Evolutionary conservation across 1,140 invertebrate species (phyloP).

Genomic region (Calephelis virginiensis): DNA sequence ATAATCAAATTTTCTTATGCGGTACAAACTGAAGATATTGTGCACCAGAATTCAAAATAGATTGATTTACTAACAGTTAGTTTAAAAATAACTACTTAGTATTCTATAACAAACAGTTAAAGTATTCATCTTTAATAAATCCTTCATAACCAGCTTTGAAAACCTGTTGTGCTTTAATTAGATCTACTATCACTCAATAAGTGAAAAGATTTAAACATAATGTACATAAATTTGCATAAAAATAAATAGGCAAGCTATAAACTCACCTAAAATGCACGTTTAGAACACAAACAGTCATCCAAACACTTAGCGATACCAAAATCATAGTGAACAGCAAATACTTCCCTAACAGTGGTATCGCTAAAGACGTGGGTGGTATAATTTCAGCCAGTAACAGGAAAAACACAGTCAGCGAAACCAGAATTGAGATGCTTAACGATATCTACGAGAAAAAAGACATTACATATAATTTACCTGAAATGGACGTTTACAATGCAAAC

Average conservation of each 20-base stretch:
- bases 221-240: background rate
- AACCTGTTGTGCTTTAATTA: too few species aligned
- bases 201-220: background rate
- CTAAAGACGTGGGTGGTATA: constrained; percentile 97
- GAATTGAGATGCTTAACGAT: constrained; percentile 97
- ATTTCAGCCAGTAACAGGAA: constrained; percentile 98
- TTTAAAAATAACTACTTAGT: too few species aligned
- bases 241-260: constrained; percentile 24
- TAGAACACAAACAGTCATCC: constrained; percentile 97
- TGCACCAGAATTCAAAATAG: too few species aligned
- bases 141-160: too few species aligned
- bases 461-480: constrained; percentile 88
- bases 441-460: constrained; percentile 79
- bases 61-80: too few species aligned
- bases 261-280: constrained; percentile 98
- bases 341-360: constrained; percentile 98
- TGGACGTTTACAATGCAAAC: constrained; percentile 98
- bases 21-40: too few species aligned
- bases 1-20: too few species aligned
- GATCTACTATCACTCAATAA: background rate
- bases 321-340: constrained; percentile 98
- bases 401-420: constrained; percentile 98
- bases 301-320: constrained; percentile 96
- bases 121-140: too few species aligned
- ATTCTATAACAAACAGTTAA: too few species aligned